A percentile compares a stretch with the other conserved stretches of the same genome.
These are phyloP conservation scores for Centroberyx gerrardi DNA, from an alignment of 2,797 vertebrate genomes.

Conservation along the genomic window DNA sequence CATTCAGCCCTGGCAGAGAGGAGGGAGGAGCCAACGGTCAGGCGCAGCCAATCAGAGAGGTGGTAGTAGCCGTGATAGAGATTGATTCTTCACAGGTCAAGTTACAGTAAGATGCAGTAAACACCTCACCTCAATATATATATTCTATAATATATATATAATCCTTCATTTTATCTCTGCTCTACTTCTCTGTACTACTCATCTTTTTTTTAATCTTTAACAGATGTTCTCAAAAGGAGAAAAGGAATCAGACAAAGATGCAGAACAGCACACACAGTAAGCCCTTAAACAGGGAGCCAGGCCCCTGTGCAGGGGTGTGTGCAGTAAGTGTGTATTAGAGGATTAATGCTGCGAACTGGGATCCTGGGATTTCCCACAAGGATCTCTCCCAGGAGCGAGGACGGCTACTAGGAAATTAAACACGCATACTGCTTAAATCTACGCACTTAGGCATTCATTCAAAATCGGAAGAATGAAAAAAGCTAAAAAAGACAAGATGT, in stretches of 20 bases:
- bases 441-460: constrained; percentile 16
- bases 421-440: constrained; percentile 1
- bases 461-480: constrained; percentile 33
- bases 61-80: not conserved
- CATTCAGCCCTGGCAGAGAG: constrained; percentile 90
- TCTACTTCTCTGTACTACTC: constrained; percentile 21
- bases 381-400: constrained; percentile 36
- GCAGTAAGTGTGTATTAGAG: constrained; percentile 44
- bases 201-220: constrained; percentile 43
- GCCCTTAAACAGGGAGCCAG: constrained; percentile 35
- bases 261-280: constrained; percentile 24
- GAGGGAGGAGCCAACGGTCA: constrained; percentile 36
- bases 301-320: constrained; percentile 46
- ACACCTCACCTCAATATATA: no score
- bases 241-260: constrained; percentile 38
- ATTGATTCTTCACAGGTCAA: no score
- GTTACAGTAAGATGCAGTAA: no score
- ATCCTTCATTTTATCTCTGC: constrained; percentile 37
- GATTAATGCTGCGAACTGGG: constrained; percentile 49
- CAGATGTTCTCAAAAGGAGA: constrained; percentile 44
- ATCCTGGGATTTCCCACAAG: constrained; percentile 36
- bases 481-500: constrained; percentile 16
- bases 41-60: constrained; percentile 12
- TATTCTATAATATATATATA: no score
- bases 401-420: constrained; percentile 43